These are phyloP conservation scores for Adela reaumurella DNA, from an alignment of 2,888 invertebrate species.

Conservation along the genomic window DNA sequence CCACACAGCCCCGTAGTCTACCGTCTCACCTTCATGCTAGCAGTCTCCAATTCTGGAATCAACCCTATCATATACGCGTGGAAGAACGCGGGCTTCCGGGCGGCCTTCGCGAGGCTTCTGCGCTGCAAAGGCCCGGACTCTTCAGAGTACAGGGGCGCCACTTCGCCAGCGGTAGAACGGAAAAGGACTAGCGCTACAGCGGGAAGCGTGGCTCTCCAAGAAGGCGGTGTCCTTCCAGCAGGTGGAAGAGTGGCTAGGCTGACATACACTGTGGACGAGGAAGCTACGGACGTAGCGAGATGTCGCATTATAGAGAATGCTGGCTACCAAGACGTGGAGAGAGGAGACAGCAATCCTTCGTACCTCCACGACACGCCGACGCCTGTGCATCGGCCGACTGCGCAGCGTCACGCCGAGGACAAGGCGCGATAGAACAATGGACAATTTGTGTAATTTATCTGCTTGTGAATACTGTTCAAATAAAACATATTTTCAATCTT, in stretches of 20 bases:
- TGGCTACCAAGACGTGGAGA: constrained; percentile 40
- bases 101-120: constrained; percentile 65
- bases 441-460: not conserved
- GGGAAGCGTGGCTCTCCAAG: constrained; percentile 45
- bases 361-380: constrained; percentile 45
- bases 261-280: constrained; percentile 33
- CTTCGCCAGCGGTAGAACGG: constrained; percentile 53
- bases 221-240: constrained; percentile 39
- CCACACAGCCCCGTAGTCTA: constrained; percentile 56
- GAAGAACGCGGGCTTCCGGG: constrained; percentile 76
- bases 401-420: constrained; percentile 9
- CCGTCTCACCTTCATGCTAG: constrained; percentile 65
- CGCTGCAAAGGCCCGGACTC: constrained; percentile 63
- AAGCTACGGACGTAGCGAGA: constrained; percentile 26
- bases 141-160: constrained; percentile 45
- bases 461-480: not conserved
- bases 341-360: constrained; percentile 43
- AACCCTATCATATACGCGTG: constrained; percentile 83
- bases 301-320: constrained; percentile 52
- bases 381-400: constrained; percentile 32
- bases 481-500: not conserved
- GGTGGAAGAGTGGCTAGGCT: constrained; percentile 43
- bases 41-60: constrained; percentile 75
- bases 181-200: constrained; percentile 20
- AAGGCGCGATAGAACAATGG: not conserved